Percentiles rank a stretch among this genome's conserved stretches.
phyloP scores from a whole-genome alignment of 2,888 invertebrate genomes.

The Drosophila mulleri region DNA sequence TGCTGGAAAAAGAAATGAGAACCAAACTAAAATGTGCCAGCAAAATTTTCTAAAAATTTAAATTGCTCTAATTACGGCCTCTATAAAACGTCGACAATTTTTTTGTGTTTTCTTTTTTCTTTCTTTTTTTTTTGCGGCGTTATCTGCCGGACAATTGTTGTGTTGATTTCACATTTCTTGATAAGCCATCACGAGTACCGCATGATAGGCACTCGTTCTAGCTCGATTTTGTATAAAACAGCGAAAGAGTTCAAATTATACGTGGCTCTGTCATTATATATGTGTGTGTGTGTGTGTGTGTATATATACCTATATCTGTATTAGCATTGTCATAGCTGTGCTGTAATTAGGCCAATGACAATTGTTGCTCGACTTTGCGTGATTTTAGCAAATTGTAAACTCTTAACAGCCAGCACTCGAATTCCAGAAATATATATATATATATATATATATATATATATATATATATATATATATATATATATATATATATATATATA shows the following conservation, averaged over 20 bases:
- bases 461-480: too few relatives aligned
- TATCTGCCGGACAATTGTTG: constrained; percentile 56
- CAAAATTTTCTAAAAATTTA: constrained; percentile 35
- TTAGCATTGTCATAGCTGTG: constrained; percentile 10
- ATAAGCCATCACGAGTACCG: constrained; percentile 51
- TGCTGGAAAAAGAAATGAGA: background rate
- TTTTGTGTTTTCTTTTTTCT: background rate
- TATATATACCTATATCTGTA: constrained; percentile 11
- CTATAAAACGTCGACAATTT: constrained; percentile 51
- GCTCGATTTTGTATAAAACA: constrained; percentile 5
- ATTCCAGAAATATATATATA: background rate
- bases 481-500: too few relatives aligned
- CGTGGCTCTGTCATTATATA: constrained; percentile 23
- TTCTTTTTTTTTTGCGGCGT: constrained; percentile 32
- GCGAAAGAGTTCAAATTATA: constrained; percentile 48
- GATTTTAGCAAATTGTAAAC: constrained; percentile 45
- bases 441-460: background rate
- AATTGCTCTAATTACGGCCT: constrained; percentile 57
- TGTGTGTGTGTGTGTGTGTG: too few relatives aligned
- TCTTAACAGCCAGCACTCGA: background rate
- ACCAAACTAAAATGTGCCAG: background rate
- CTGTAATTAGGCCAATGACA: constrained; percentile 62
- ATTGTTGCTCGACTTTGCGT: constrained; percentile 50
- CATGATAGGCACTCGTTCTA: constrained; percentile 23
- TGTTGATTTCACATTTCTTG: constrained; percentile 45